Percentiles rank a stretch among this genome's conserved stretches.
Evolutionary conservation across 2,113 vertebrate genomes (phyloP).

Genomic region (Piaya cayana): DNA sequence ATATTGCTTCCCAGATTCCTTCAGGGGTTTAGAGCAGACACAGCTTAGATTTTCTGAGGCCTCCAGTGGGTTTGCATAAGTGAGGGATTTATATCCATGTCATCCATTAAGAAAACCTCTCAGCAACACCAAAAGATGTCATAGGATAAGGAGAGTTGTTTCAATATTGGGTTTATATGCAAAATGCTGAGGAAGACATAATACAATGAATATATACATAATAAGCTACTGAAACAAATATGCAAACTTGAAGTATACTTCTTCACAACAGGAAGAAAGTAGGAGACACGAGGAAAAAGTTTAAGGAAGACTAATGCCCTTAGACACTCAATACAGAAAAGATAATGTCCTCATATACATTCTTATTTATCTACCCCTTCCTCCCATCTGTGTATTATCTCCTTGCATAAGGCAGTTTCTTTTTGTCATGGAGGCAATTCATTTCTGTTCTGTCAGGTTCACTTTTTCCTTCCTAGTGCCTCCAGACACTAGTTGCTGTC

Average conservation of each 20-base stretch:
- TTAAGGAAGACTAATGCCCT: not conserved
- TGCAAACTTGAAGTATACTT: not conserved
- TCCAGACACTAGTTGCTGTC: slow-evolving; percentile 57
- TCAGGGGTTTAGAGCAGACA: not conserved
- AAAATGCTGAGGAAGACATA: not conserved
- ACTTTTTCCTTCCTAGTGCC: slow-evolving; percentile 17
- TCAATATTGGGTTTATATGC: not conserved
- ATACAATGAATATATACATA: not conserved
- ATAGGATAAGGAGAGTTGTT: not conserved
- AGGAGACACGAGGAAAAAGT: not conserved
- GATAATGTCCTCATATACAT: slow-evolving; percentile 8
- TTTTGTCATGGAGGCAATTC: slow-evolving; percentile 33
- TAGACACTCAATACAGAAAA: slow-evolving; percentile 19
- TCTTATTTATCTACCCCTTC: slow-evolving; percentile 24
- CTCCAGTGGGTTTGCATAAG: not conserved
- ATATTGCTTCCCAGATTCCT: not conserved
- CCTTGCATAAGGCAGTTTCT: not conserved
- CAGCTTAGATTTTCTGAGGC: not conserved
- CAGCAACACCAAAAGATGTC: not conserved
- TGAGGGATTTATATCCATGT: not conserved
- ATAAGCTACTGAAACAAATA: not conserved
- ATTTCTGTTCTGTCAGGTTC: slow-evolving; percentile 48
- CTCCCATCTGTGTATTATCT: not conserved
- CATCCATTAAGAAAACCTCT: not conserved
- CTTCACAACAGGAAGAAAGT: not conserved